Evolutionary conservation across 2,113 vertebrate genomes (phyloP), one percentile per base, ranked within the genome.

Genomic region (Grus americana): DNA sequence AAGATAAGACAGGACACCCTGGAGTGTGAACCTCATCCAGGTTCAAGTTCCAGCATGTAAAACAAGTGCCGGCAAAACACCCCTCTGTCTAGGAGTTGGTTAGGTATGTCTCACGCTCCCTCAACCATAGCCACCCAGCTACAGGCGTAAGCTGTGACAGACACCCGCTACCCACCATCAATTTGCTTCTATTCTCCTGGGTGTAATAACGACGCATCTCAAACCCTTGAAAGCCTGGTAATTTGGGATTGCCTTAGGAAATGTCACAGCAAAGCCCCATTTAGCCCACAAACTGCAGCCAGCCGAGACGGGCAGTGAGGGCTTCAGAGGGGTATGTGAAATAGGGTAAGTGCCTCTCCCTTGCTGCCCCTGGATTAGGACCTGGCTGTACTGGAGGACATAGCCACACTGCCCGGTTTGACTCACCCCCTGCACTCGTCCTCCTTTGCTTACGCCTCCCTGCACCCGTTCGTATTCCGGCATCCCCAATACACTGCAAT

Each of bases 401-500:
- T 10, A 46, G 24, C 7, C 47, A 63, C 1, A 2, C 29, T 46
- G 21, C 10, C n/a, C 0, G 0, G 47, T 27, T 50, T 86, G 44
- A 72, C 15, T 58, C 57, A 6, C 3, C 8, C 19, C 8, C 29
- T 29, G 54, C 29, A 23, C 11, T 15, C 34, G 52, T 36, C 30
- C 29, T 85, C 27, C 24, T 72, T 72, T 3, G 18, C 32, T 47
- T 50, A 0, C 3, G 12, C 6, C 5, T 62, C 12, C 26, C 30
- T 10, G 8, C 4, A 66, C 32, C 9, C 6, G 0, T 5, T 47
- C 40, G 10, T 29, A 10, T 16, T 32, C 10, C 17, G 36, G 55
- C 61, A 82, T 29, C 19, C 30, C 27, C 30, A 32, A 8, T 7
- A 50, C 2, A 8, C 22, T 30, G 22, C 24, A 70, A 29, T 38